phyloP scores from a whole-genome alignment of 1,140 invertebrate species.

The Psilanteris sp. region DNA sequence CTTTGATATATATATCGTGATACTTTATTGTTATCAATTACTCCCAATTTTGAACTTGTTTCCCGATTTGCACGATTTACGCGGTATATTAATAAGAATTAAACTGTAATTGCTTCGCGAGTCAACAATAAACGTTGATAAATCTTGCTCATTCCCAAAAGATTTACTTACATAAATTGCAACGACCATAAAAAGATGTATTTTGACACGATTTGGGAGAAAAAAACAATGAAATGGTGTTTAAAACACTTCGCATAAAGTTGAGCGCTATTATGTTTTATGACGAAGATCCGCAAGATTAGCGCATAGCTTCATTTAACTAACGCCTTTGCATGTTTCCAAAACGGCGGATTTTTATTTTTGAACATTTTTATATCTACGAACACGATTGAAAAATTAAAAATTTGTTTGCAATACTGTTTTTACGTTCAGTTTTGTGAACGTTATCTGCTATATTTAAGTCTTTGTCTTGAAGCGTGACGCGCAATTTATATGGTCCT shows the following conservation, averaged over 20 bases:
- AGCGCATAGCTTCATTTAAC: constrained; percentile 16
- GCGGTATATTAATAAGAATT: too few species aligned
- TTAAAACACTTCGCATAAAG: constrained; percentile 11
- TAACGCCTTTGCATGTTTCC: constrained; percentile 9
- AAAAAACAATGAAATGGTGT: constrained; percentile 12
- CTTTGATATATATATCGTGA: too few species aligned
- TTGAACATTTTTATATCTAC: background rate
- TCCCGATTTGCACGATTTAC: too few species aligned
- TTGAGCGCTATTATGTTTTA: constrained; percentile 13
- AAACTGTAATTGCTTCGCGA: too few species aligned
- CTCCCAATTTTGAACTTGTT: too few species aligned
- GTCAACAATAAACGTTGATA: background rate
- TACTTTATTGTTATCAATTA: too few species aligned
- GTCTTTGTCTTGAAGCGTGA: constrained; percentile 1
- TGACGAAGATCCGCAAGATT: constrained; percentile 24
- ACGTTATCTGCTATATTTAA: constrained; percentile 1
- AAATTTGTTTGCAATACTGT: background rate
- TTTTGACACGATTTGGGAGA: constrained; percentile 5
- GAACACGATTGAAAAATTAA: background rate
- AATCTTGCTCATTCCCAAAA: background rate
- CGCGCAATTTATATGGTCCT: constrained; percentile 3
- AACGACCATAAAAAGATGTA: too few species aligned
- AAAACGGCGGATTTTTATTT: constrained; percentile 8
- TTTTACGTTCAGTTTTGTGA: constrained; percentile 1
- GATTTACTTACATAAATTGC: background rate